Evolutionary conservation across 2,113 vertebrate species (phyloP), one percentile per base, ranked within the genome.

Genomic region (Thunnus thynnus): DNA sequence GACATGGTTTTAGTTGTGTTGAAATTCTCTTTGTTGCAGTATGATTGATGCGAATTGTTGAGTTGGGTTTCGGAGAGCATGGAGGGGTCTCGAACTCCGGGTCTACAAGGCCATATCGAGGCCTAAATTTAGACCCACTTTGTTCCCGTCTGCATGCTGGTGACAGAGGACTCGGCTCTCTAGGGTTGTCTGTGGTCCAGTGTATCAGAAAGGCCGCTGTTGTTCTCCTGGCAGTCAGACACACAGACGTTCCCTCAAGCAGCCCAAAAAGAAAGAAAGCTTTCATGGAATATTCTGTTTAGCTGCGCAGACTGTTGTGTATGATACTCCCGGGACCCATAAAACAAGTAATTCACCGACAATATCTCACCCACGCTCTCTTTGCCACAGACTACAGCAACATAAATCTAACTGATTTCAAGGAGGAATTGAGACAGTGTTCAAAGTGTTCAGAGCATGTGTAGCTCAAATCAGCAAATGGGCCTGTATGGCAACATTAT

Each of bases 231-330:
- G 88, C 86, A 87, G 69, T 80, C 88, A 91, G 88, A 89, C 84
- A 88, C 87, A 62, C 90, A 92, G 78, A 86, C 84, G 27, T 76
- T 85, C 89, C 86, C 90, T 83, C 78, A 67, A 92, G 85, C 86
- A 89, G 72, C 67, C 82, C 79, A 80, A 88, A 90, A 91, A 89
- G 89, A 93, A 92, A 91, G 90, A 89, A 76, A 41, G 89, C 92
- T 92, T 93, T 93, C 88, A 92, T 92, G 83, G 84, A 92, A 90
- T 89, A 92, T 92, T 93, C 89, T 89, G 83, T 91, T 90, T 90
- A 88, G 87, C 86, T 68, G 86, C 84, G 83, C 80, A 85, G 83
- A 78, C 78, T 88, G 80, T 85, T 86, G 92, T 86, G 86, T 90
- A 86, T 75, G 83, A 92, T 90, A 83, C 90, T 87, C 91, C 61